Conservation (phyloP, 2,888 invertebrate genomes). For the Entomobrya proxima region DNA sequence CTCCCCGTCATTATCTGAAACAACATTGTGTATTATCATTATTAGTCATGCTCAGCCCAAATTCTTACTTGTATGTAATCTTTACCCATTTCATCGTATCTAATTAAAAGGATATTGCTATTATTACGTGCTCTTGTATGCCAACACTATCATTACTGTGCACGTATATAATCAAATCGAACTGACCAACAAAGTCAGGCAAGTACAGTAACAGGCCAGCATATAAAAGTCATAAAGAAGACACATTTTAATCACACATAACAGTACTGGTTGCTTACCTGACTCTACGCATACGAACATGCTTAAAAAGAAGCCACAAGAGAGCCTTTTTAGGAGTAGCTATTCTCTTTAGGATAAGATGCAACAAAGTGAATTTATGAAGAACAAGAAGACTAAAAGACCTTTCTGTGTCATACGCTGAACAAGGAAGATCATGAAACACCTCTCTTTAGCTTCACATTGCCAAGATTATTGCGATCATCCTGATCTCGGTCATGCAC, state of each 20-base stretch:
- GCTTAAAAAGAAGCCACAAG: no score
- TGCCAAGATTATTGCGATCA: slow-evolving; percentile 3
- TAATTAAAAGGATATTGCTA: slow-evolving; percentile 41
- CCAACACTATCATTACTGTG: slow-evolving; percentile 26
- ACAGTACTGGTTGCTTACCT: slow-evolving; percentile 16
- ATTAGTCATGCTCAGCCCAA: slow-evolving; percentile 26
- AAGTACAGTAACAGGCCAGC: background rate
- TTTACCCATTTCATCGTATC: background rate
- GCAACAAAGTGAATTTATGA: background rate
- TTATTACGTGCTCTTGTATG: slow-evolving; percentile 18
- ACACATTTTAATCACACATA: slow-evolving; percentile 3
- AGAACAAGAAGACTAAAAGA: background rate
- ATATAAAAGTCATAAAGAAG: background rate
- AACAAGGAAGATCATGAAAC: slow-evolving; percentile 39
- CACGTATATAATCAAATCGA: background rate
- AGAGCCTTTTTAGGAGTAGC: slow-evolving; percentile 4
- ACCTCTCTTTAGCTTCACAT: slow-evolving; percentile 20
- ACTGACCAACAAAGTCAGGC: background rate
- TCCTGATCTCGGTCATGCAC: slow-evolving; percentile 25
- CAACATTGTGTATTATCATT: slow-evolving; percentile 14
- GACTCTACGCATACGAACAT: background rate
- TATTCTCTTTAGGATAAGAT: background rate
- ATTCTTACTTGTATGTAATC: slow-evolving; percentile 32
- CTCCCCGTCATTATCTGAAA: background rate
- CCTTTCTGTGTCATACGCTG: slow-evolving; percentile 18